Evolutionary conservation across 2,888 invertebrate genomes (phyloP).

Genomic region (Agrilus mali): DNA sequence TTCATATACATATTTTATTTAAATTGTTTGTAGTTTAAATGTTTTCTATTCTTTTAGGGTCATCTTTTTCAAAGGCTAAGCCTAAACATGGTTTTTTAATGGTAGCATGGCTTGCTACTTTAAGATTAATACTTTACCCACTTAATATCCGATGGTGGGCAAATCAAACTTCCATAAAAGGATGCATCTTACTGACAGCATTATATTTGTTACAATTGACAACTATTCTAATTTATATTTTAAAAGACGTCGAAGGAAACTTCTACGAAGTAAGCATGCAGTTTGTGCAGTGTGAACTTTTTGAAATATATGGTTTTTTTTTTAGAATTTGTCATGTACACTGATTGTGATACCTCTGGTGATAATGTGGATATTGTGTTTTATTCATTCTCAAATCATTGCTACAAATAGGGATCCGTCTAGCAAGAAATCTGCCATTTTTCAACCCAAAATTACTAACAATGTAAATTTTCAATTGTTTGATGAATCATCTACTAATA

Average conservation of each 20-base stretch:
- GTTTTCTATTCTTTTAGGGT: slow-evolving; percentile 45
- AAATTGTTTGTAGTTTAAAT: neutral
- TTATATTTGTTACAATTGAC: slow-evolving; percentile 48
- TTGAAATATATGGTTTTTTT: slow-evolving; percentile 1
- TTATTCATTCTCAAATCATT: slow-evolving; percentile 72
- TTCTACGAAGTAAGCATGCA: slow-evolving; percentile 19
- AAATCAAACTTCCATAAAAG: slow-evolving; percentile 68
- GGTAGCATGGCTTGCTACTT: slow-evolving; percentile 70
- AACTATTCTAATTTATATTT: slow-evolving; percentile 33
- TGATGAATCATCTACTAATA: too few relatives aligned
- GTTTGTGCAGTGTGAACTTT: neutral
- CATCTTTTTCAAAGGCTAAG: slow-evolving; percentile 91
- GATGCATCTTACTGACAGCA: slow-evolving; percentile 61
- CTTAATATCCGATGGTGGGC: slow-evolving; percentile 82
- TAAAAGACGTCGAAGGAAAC: slow-evolving; percentile 23
- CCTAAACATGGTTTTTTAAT: slow-evolving; percentile 83
- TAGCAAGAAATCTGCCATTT: neutral
- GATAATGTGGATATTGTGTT: slow-evolving; percentile 60
- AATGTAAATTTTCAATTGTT: too few relatives aligned
- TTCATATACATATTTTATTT: neutral
- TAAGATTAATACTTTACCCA: slow-evolving; percentile 74
- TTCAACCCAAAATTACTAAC: too few relatives aligned
- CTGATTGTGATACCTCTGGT: slow-evolving; percentile 61
- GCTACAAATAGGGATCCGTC: slow-evolving; percentile 29
- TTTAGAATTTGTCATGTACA: slow-evolving; percentile 44